Conservation (phyloP, 2,113 vertebrate genomes). For the Gnathonemus echidnorhynchus region DNA sequence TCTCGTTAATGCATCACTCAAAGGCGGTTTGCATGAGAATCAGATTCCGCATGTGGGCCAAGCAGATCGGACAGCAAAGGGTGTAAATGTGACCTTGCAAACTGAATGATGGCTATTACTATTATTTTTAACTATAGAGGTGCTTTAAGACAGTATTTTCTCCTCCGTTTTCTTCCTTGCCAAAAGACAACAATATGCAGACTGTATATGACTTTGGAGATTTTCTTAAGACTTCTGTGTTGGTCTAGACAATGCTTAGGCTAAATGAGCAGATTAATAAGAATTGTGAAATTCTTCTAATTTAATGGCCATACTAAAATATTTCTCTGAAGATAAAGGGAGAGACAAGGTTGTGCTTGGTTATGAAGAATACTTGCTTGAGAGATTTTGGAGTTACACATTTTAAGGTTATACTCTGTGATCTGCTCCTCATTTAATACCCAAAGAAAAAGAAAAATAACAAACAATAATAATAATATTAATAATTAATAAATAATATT, state of each 20-base stretch:
- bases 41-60: neutral
- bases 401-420: neutral
- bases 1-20: neutral
- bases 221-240: neutral
- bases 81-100: slow-evolving; percentile 1
- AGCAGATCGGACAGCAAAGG: neutral
- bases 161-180: neutral
- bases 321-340: neutral
- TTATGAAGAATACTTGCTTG: neutral
- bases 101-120: neutral
- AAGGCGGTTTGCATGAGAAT: neutral
- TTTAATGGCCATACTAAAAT: neutral
- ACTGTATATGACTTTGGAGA: neutral
- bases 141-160: neutral
- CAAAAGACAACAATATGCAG: neutral
- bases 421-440: neutral
- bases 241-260: neutral
- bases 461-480: neutral
- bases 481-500: neutral
- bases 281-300: neutral
- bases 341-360: neutral
- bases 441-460: neutral
- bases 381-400: neutral
- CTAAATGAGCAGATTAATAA: neutral
- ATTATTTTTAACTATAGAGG: neutral